phyloP scores from a whole-genome alignment of 2,113 vertebrate species.

The Cinclus mexicanus region DNA sequence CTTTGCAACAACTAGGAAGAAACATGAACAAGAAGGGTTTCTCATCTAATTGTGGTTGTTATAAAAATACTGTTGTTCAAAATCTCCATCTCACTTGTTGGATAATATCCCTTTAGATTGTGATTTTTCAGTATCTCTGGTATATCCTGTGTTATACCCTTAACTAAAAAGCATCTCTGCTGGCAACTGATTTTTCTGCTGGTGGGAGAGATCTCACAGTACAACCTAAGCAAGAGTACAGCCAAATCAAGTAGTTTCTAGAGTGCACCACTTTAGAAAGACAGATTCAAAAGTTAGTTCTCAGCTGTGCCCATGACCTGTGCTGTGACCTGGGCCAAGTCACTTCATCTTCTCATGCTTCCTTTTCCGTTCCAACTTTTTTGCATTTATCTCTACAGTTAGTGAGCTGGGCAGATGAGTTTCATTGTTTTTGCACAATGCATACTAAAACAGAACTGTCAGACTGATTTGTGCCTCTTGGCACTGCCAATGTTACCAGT shows the following conservation, averaged over 20 bases:
- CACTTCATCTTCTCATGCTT: not conserved
- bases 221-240: not conserved
- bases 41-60: not conserved
- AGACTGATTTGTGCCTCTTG: conserved; percentile 11
- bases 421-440: conserved; percentile 12
- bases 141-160: not conserved
- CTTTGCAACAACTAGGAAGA: not conserved
- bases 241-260: not conserved
- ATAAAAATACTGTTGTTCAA: not conserved
- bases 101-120: not conserved
- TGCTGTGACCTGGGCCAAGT: not conserved
- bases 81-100: not conserved
- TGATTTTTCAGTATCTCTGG: not conserved
- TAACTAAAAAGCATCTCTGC: not conserved
- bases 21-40: not conserved
- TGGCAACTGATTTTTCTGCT: not conserved
- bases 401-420: not conserved
- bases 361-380: not conserved
- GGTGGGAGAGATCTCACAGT: not conserved
- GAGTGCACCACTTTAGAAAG: not conserved
- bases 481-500: not conserved
- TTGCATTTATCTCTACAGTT: not conserved
- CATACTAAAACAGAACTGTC: not conserved
- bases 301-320: not conserved
- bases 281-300: not conserved